Evolutionary conservation across 2,888 invertebrate genomes (phyloP), one percentile per base, ranked within the genome.

Genomic region (Psococerastis gibbosa): DNA sequence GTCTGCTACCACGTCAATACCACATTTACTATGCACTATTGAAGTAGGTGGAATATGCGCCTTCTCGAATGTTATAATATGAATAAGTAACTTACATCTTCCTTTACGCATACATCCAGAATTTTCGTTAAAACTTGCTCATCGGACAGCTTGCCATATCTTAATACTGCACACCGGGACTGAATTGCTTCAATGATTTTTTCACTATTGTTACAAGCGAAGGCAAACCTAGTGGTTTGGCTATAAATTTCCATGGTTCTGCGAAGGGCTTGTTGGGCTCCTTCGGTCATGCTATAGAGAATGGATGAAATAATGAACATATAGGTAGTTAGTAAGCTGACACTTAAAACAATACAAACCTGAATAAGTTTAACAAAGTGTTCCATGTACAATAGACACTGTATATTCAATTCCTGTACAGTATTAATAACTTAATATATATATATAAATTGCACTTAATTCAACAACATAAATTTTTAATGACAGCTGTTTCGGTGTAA

Each of bases 111-210:
- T 20, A 92, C 73, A 55, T 80, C 73, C 41, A 82, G 63, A 2
- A 83, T 56, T 56, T 88, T 83, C 0, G 82, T 78, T 42, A 95
- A 66, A 50, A 99, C 69, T 65, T 98, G 88, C 0, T 83, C 78
- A 63, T 99, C 95, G 0, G 78, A 74, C 11, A 99, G 69, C 55
- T 82, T 79, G 1, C 85, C 79, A 61, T 89, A 99, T 3, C 97
- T 71, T 43, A 99, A 66, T 65, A 99, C 85, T 1, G 97, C 97
- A 66, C 98, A 99, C 22, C 98, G 75, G 0, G 97, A 97, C 62
- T 98, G 98, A 52, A 98, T 95, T 0, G 98, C 91, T 61, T 98
- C 95, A 50, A 98, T 98, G 46, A 98, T 94, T 66, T 95, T 95
- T 59, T 97, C 97, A 46, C 92, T 94, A 52, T 87, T 88, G 63